These are phyloP conservation scores for Telmatochromis sp. DNA, from an alignment of 2,113 vertebrate species.

Conservation along the genomic window DNA sequence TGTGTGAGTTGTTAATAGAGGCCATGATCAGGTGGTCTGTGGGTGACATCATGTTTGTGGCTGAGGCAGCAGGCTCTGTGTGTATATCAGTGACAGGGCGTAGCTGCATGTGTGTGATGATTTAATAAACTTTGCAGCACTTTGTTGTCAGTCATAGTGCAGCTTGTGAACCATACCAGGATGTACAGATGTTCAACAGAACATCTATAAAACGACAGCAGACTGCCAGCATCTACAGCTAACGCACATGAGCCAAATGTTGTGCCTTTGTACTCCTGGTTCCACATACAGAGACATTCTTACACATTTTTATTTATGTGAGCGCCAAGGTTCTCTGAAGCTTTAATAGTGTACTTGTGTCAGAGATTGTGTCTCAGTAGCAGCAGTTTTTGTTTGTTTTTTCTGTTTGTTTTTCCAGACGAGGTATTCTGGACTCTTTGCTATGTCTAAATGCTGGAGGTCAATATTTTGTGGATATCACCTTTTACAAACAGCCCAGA, in stretches of 20 bases:
- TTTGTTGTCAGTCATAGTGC: background rate
- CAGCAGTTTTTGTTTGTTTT: background rate
- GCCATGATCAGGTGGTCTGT: background rate
- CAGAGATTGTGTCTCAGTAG: background rate
- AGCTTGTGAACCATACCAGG: background rate
- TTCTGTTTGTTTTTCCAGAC: conserved; percentile 51
- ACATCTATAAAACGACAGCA: too few relatives aligned
- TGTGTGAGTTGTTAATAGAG: background rate
- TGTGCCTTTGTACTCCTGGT: too few relatives aligned
- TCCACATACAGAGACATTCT: background rate
- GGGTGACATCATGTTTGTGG: background rate
- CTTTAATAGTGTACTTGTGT: background rate
- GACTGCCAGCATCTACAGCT: too few relatives aligned
- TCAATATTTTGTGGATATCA: conserved; percentile 76
- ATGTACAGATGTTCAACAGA: background rate
- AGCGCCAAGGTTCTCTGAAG: background rate
- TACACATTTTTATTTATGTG: background rate
- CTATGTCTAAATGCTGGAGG: conserved; percentile 73
- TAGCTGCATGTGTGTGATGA: background rate
- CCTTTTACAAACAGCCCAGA: conserved; percentile 68
- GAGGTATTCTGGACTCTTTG: conserved; percentile 61
- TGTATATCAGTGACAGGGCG: background rate
- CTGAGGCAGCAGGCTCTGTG: background rate
- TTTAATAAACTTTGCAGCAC: background rate
- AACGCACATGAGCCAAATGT: too few relatives aligned